These are phyloP conservation scores for Aptenodytes forsteri DNA, from an alignment of 2,113 vertebrate genomes.

Conservation along the genomic window DNA sequence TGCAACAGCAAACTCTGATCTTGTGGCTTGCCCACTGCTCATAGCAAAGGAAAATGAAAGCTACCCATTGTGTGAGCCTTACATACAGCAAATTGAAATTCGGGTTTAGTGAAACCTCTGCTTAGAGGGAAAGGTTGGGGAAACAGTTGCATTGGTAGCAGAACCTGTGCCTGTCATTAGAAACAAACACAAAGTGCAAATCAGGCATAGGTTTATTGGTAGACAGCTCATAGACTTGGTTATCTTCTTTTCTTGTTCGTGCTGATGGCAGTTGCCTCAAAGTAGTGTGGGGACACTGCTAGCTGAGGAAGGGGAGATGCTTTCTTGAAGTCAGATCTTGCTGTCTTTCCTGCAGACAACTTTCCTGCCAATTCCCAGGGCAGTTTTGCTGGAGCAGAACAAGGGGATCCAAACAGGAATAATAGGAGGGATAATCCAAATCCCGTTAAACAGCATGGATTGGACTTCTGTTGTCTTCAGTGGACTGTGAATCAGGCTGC, in stretches of 20 bases:
- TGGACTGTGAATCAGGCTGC: background rate
- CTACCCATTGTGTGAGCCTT: background rate
- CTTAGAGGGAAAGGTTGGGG: background rate
- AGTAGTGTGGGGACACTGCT: background rate
- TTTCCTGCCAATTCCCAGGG: background rate
- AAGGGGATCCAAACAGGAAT: background rate
- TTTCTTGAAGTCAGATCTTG: background rate
- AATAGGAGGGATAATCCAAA: background rate
- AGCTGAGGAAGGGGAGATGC: background rate
- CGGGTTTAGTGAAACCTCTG: background rate
- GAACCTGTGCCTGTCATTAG: background rate
- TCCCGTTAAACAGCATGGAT: rapidly evolving
- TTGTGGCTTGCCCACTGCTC: background rate
- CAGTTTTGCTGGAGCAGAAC: background rate
- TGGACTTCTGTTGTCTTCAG: background rate
- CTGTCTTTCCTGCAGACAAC: background rate
- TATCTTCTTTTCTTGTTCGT: background rate
- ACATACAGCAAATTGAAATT: background rate
- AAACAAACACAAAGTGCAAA: background rate
- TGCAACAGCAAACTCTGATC: background rate
- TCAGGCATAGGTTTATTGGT: background rate
- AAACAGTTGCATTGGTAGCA: background rate
- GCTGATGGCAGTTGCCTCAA: background rate
- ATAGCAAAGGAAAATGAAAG: background rate
- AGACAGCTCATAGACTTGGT: background rate